Evolutionary conservation across 2,797 vertebrate species (phyloP).

Genomic region (Halcyon badia): DNA sequence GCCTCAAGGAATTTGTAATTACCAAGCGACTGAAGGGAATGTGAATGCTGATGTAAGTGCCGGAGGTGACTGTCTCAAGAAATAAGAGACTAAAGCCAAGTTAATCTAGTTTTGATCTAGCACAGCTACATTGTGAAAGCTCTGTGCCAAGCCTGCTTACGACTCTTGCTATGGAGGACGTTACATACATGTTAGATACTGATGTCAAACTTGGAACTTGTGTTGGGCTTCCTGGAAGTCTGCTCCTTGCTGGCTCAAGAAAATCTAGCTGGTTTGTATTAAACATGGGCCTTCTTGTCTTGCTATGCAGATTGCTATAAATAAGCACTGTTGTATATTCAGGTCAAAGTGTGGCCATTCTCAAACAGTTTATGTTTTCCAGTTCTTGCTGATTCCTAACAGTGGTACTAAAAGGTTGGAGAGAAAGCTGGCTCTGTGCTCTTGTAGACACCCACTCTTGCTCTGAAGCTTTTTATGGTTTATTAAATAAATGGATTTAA

Average conservation of each 20-base stretch:
- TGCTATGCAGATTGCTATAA: background rate
- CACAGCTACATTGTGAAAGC: background rate
- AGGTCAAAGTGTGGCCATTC: slow-evolving; percentile 14
- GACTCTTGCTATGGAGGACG: background rate
- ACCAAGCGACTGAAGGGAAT: slow-evolving; percentile 1
- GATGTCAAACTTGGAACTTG: background rate
- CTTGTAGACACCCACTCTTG: slow-evolving; percentile 24
- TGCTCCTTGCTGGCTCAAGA: background rate
- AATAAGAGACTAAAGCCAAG: slow-evolving; percentile 26
- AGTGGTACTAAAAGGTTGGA: background rate
- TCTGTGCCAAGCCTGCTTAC: background rate
- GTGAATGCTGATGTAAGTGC: background rate
- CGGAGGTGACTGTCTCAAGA: slow-evolving; percentile 32
- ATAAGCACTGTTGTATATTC: slow-evolving; percentile 12
- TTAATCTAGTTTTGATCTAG: slow-evolving; percentile 47
- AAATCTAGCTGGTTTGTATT: background rate
- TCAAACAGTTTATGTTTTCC: slow-evolving; percentile 25
- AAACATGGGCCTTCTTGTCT: background rate
- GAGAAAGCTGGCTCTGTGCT: slow-evolving; percentile 21
- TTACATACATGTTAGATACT: background rate
- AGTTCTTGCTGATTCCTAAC: slow-evolving; percentile 16
- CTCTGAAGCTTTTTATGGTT: slow-evolving; percentile 57
- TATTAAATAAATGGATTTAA: slow-evolving; percentile 75
- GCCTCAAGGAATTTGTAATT: slow-evolving; percentile 45
- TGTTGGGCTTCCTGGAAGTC: background rate